These are phyloP conservation scores for Rana temporaria DNA, from an alignment of 2,113 vertebrate genomes.

Conservation along the genomic window DNA sequence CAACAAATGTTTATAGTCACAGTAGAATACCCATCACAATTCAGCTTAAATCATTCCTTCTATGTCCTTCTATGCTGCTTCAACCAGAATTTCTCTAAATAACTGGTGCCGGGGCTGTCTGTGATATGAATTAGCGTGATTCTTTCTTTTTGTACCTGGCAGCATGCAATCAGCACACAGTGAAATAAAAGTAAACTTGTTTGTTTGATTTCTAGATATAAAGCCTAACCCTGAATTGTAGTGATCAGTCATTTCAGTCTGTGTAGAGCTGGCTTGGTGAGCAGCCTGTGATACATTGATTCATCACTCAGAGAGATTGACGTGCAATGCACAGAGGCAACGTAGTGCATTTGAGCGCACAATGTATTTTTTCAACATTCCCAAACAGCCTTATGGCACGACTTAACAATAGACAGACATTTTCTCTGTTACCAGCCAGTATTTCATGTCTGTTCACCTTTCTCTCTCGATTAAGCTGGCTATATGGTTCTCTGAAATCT, in stretches of 20 bases:
- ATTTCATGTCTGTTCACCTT: not conserved
- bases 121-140: not conserved
- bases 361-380: not conserved
- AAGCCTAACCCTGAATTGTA: not conserved
- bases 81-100: not conserved
- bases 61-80: not conserved
- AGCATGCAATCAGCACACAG: not conserved
- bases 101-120: not conserved
- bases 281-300: not conserved
- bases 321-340: constrained; percentile 6
- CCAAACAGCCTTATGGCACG: not conserved
- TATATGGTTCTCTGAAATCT: not conserved
- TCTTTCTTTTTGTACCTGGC: not conserved
- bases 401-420: not conserved
- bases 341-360: not conserved
- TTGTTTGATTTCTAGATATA: constrained; percentile 6
- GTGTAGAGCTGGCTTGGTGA: not conserved
- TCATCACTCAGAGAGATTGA: constrained; percentile 7
- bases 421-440: not conserved
- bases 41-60: not conserved
- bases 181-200: not conserved
- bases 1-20: not conserved
- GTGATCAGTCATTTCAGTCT: not conserved
- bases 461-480: not conserved
- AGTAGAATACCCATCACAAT: not conserved